These are phyloP conservation scores for Amphipyra tragopoginis DNA, from an alignment of 2,888 invertebrate genomes.

Conservation along the genomic window DNA sequence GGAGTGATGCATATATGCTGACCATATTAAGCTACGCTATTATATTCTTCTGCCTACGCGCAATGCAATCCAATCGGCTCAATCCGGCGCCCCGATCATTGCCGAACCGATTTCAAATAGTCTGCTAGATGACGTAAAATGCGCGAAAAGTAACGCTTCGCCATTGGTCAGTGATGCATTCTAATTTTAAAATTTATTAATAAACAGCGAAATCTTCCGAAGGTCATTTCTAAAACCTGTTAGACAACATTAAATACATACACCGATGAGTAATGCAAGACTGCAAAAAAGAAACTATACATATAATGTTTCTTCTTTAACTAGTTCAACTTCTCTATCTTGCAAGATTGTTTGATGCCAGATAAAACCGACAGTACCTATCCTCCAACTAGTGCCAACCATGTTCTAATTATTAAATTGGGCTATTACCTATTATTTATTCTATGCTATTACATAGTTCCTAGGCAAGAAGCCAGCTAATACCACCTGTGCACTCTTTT, in stretches of 20 bases:
- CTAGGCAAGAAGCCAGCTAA: constrained; percentile 34
- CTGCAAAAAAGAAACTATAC: background rate
- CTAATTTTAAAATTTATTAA: constrained; percentile 49
- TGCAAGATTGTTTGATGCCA: background rate
- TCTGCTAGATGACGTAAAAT: constrained; percentile 48
- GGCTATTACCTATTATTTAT: background rate
- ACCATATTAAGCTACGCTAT: constrained; percentile 17
- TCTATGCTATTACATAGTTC: background rate
- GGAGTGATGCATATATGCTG: too few relatives aligned
- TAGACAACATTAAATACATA: background rate
- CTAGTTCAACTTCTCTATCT: too few relatives aligned
- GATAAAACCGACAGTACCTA: background rate
- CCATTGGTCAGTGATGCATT: constrained; percentile 41
- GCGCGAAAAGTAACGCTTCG: constrained; percentile 42
- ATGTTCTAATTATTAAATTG: constrained; percentile 9
- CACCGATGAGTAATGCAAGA: background rate
- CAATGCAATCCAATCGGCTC: constrained; percentile 27
- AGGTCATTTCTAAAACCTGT: constrained; percentile 11
- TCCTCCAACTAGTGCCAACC: background rate
- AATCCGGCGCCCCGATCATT: constrained; percentile 20
- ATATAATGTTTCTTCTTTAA: too few relatives aligned
- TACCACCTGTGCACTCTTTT: constrained; percentile 34
- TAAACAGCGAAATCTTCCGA: constrained; percentile 31
- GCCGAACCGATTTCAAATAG: constrained; percentile 24
- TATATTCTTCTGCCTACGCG: constrained; percentile 34